Conservation (phyloP, 1,140 invertebrate genomes). For the Trichonephila clavipes region DNA sequence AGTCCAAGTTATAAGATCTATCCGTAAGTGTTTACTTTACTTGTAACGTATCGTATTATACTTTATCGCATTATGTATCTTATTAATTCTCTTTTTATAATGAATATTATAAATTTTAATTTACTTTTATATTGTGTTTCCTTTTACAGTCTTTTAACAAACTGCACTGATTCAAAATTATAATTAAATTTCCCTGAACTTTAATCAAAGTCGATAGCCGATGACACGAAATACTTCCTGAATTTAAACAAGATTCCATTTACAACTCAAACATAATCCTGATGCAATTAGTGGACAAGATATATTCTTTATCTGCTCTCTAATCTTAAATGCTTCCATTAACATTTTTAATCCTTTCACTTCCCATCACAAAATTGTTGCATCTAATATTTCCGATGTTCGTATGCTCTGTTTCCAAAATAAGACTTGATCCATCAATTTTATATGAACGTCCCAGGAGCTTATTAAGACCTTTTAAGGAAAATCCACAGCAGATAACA, state of each 20-base stretch:
- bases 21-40: too few relatives aligned
- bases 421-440: background rate
- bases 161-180: too few relatives aligned
- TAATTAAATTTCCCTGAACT: too few relatives aligned
- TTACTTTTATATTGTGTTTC: too few relatives aligned
- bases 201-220: too few relatives aligned
- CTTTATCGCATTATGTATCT: too few relatives aligned
- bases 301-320: background rate
- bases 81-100: too few relatives aligned
- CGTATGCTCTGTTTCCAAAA: background rate
- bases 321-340: background rate
- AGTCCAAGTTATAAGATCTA: too few relatives aligned
- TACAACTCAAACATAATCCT: background rate
- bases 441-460: background rate
- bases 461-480: conserved; percentile 25
- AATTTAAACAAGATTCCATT: background rate
- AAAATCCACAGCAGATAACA: background rate
- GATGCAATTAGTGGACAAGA: background rate
- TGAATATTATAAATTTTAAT: too few relatives aligned
- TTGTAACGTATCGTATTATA: too few relatives aligned
- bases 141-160: too few relatives aligned
- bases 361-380: background rate
- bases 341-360: background rate
- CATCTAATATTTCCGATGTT: background rate
- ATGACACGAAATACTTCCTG: background rate